Evolutionary conservation across 2,888 invertebrate genomes (phyloP), one percentile per base, ranked within the genome.

Genomic region (Linyphia triangularis): DNA sequence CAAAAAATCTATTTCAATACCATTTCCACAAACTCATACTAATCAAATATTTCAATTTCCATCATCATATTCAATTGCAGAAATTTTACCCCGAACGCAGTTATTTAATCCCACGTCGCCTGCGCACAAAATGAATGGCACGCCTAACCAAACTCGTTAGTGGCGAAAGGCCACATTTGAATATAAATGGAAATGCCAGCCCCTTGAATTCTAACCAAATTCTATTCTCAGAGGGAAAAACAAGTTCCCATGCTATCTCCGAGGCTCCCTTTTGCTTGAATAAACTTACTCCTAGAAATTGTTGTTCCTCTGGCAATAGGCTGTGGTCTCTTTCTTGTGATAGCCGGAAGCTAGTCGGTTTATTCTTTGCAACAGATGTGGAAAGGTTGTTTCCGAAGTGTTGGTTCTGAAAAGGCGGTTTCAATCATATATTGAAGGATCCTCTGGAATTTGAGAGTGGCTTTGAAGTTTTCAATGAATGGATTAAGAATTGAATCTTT

Each of bases 371-470:
- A 51, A 51, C 51, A n/a, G 16, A 51, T 16, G 51, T 51, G 16
- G 51, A 51, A 51, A 13, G 51, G 51, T 16, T 16, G 13, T 51
- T 51, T 51, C 7, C 51, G n/a, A 51, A 51, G n/a, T 51, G 33
- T 33, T 67, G 67, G 4, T 26, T 33, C 33, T 67, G n/a, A 33
- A 67, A 16, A 33, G 33, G 19, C 28, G 67, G 33, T 33, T 67
- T 30, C 67, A 33, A 67, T 67, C 30, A 67, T 67, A 33, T 67
- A 67, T 67, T 33, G 67, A 30, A 67, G 33, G 24, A 59, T 59
- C 22, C 59, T 59, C 9, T 22, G 22, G 67, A 33, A 28, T 67
- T 51, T 51, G 51, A 51, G n/a, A n/a, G 13, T 3, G n/a, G n/a
- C 1, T 51, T 0, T 13, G 4, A 51, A n/a, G 51, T 51, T 51